Conservation (phyloP, 1,140 invertebrate species). For the Apis cerana region DNA sequence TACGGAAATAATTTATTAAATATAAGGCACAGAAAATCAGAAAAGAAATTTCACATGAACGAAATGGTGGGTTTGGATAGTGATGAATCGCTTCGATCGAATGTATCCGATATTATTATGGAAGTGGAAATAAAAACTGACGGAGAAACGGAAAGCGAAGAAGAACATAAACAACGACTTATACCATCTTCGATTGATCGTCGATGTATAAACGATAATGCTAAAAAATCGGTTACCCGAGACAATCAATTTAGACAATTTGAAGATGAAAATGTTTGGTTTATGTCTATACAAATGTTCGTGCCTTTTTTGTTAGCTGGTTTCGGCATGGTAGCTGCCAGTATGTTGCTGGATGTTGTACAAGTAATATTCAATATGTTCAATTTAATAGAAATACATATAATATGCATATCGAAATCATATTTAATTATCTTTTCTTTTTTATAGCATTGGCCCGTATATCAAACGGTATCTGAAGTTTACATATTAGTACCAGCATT, state of each 20-base stretch:
- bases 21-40: conserved; percentile 70
- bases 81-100: conserved; percentile 70
- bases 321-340: conserved; percentile 95
- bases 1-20: conserved; percentile 42
- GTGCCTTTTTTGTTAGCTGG: conserved; percentile 95
- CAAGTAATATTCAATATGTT: conserved; percentile 82
- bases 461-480: conserved; percentile 91
- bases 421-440: background rate
- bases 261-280: conserved; percentile 82
- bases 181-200: conserved; percentile 61
- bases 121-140: conserved; percentile 76
- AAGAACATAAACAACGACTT: conserved; percentile 65
- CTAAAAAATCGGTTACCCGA: conserved; percentile 43
- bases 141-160: conserved; percentile 62
- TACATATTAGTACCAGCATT: conserved; percentile 97
- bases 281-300: conserved; percentile 91
- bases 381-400: background rate
- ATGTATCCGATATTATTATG: conserved; percentile 70
- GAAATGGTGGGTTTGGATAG: conserved; percentile 77
- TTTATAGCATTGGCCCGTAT: conserved; percentile 91
- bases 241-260: conserved; percentile 33
- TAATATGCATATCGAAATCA: background rate
- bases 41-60: conserved; percentile 30
- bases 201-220: conserved; percentile 58
- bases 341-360: conserved; percentile 91